These are phyloP conservation scores for Rhinoderma darwinii DNA, from an alignment of 2,113 vertebrate species.

Conservation along the genomic window DNA sequence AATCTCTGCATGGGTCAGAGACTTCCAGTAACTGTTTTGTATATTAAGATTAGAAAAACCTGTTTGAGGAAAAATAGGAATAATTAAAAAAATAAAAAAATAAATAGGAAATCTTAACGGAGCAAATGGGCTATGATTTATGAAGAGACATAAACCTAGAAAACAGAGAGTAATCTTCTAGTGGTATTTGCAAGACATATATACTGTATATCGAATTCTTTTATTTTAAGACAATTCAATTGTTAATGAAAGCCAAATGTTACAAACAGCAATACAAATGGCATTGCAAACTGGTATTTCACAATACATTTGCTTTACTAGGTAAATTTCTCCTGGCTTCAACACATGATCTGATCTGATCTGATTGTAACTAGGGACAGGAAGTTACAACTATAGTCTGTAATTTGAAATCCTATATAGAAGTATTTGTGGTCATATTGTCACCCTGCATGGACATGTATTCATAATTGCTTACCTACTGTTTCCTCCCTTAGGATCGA, in stretches of 20 bases:
- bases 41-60: conserved; percentile 46
- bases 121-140: neutral
- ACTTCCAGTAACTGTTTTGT: conserved; percentile 49
- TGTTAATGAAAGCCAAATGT: too few relatives aligned
- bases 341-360: too few relatives aligned
- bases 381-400: too few relatives aligned
- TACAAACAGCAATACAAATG: neutral
- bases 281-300: neutral
- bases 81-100: conserved; percentile 15
- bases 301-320: neutral
- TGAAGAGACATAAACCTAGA: neutral
- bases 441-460: too few relatives aligned
- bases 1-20: conserved; percentile 48
- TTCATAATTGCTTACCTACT: too few relatives aligned
- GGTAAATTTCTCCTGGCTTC: too few relatives aligned
- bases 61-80: conserved; percentile 2
- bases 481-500: too few relatives aligned
- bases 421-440: too few relatives aligned
- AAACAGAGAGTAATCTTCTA: neutral
- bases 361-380: too few relatives aligned
- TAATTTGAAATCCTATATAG: too few relatives aligned
- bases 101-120: neutral
- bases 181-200: neutral
- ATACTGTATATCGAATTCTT: neutral
- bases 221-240: neutral